Evolutionary conservation across 2,888 invertebrate genomes (phyloP), one percentile per base, ranked within the genome.

Genomic region (Nomada ruficornis): DNA sequence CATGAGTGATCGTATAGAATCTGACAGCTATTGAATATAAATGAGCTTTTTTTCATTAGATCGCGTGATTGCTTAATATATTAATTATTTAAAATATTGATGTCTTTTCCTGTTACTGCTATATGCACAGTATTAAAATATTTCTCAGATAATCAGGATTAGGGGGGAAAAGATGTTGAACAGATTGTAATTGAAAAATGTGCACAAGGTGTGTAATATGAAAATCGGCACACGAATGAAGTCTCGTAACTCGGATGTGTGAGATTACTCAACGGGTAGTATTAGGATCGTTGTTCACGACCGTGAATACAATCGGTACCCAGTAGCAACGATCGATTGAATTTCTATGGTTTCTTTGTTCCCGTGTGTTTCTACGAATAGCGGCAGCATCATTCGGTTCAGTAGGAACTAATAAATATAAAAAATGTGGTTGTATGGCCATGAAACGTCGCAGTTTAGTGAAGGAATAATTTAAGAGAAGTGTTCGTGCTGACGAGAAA

Each of bases 261-360:
- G 57, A 52, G 36, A 36, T 36, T 36, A 7, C 5, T 36, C 36
- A 36, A 36, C 9, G 36, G 36, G 0, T 36, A 36, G 36, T 36
- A 36, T 36, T 36, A 36, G 50, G 44, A 77, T 69, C 59, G 29
- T 20, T 54, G 15, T 36, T 44, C 23, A 15, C 20, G 63, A 18
- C 63, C 52, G 20, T 54, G 62, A 64, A 72, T 75, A 18, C 36
- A 36, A 52, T 69, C 69, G 60, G 55, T 29, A 36, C 36, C 36
- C 13, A 62, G 52, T 44, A 15, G 57, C 62, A 20, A 57, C 62
- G 52, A 77, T 81, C 77, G 77, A 83, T 83, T 13, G 77, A 67
- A 52, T 71, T 79, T 75, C 69, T 84, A 82, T 20, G 84, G 79
- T 54, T 83, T 83, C 81, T 29, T 59, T 7, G 60, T n/a, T 63